Evolutionary conservation across 2,113 vertebrate species (phyloP).

Genomic region (Cephalophus harveyi): DNA sequence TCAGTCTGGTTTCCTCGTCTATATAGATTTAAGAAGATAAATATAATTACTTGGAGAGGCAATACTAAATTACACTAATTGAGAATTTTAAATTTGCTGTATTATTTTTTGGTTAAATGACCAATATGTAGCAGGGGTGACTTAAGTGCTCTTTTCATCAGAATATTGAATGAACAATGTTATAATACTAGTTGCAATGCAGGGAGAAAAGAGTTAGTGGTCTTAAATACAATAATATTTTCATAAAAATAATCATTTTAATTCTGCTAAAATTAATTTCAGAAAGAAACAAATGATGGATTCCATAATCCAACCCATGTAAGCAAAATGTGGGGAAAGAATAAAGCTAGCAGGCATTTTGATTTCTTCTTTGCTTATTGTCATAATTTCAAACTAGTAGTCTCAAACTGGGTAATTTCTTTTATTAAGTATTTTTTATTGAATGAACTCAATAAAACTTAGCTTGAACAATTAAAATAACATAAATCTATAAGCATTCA

Average conservation of each 20-base stretch:
- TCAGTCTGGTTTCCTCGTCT: neutral
- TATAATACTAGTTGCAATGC: neutral
- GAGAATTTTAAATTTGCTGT: neutral
- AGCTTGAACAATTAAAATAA: conserved; percentile 34
- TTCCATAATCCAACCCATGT: conserved; percentile 36
- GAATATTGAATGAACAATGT: neutral
- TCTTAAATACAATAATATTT: neutral
- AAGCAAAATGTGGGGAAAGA: neutral
- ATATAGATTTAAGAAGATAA: neutral
- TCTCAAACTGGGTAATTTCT: neutral
- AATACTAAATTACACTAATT: neutral
- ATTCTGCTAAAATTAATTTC: neutral
- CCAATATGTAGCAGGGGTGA: neutral
- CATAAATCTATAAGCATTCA: conserved; percentile 4
- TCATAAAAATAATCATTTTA: neutral
- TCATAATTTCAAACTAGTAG: conserved; percentile 44
- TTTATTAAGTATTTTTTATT: conserved; percentile 11
- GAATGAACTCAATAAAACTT: conserved; percentile 50
- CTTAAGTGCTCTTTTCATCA: neutral
- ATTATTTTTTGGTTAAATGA: neutral
- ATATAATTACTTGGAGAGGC: neutral
- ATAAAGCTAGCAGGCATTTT: neutral
- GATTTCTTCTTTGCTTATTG: neutral
- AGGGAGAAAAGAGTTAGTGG: neutral
- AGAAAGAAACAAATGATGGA: neutral